Percentiles rank a stretch among this genome's conserved stretches.
Evolutionary conservation across 1,140 invertebrate species (phyloP).

Genomic region (Drosophila pruinosa): DNA sequence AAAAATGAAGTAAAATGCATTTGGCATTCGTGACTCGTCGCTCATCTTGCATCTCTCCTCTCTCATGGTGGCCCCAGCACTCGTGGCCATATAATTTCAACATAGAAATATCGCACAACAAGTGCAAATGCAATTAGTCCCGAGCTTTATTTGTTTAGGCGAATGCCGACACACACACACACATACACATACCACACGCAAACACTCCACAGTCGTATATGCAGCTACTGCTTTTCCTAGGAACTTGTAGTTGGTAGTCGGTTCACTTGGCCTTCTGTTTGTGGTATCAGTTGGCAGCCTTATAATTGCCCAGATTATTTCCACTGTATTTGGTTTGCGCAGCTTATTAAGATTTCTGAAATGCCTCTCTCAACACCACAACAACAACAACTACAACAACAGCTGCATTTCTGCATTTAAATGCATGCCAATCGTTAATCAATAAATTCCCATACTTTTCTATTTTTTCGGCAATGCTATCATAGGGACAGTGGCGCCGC

Average conservation of each 20-base stretch:
- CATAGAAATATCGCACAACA: conserved; percentile 80
- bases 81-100: conserved; percentile 67
- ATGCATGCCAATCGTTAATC: conserved; percentile 20
- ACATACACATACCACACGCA: conserved; percentile 15
- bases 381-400: not conserved
- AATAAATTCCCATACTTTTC: conserved; percentile 7
- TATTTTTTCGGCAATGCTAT: not conserved
- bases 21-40: conserved; percentile 40
- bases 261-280: conserved; percentile 28
- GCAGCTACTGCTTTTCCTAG: conserved; percentile 41
- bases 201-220: conserved; percentile 9
- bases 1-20: conserved; percentile 11
- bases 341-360: conserved; percentile 72
- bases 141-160: conserved; percentile 76
- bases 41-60: not conserved
- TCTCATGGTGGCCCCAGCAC: too few relatives aligned
- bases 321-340: conserved; percentile 65
- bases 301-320: conserved; percentile 74
- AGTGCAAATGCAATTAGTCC: conserved; percentile 80
- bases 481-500: conserved; percentile 22
- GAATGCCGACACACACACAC: conserved; percentile 57
- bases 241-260: conserved; percentile 47
- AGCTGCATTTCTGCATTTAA: conserved; percentile 1
- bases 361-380: conserved; percentile 22
- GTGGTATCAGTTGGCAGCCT: conserved; percentile 63